phyloP scores from a whole-genome alignment of 2,888 invertebrate species.

The Opisthograptis luteolata region DNA sequence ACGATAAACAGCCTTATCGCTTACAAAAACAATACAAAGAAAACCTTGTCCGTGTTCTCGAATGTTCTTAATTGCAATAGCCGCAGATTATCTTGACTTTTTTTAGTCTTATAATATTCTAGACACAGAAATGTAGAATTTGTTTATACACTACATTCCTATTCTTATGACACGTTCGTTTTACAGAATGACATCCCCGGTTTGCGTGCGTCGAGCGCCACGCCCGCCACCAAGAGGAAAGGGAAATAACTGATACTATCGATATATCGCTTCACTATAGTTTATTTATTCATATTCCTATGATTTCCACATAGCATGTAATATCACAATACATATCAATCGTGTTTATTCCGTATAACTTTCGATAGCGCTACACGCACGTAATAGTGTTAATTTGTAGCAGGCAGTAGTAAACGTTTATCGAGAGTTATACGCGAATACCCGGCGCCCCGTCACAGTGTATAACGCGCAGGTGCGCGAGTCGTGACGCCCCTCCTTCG shows the following conservation, averaged over 20 bases:
- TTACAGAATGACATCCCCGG: conserved; percentile 62
- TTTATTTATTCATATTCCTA: conserved; percentile 77
- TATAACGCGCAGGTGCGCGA: conserved; percentile 34
- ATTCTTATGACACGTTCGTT: conserved; percentile 6
- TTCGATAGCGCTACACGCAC: conserved; percentile 19
- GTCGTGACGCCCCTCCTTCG: conserved; percentile 54
- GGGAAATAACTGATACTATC: conserved; percentile 77
- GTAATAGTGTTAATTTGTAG: conserved; percentile 5
- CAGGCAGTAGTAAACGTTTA: conserved; percentile 17
- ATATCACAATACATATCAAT: conserved; percentile 83
- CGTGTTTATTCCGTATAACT: conserved; percentile 47
- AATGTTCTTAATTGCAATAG: no score
- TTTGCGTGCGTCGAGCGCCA: conserved; percentile 70
- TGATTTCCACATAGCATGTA: conserved; percentile 79
- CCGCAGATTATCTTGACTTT: no score
- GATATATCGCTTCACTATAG: conserved; percentile 69
- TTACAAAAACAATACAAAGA: no score
- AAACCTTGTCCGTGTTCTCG: no score
- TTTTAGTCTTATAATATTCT: no score
- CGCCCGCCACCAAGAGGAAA: conserved; percentile 79
- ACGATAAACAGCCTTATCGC: no score
- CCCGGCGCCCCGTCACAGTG: conserved; percentile 54
- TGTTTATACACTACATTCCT: no score
- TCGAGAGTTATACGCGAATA: conserved; percentile 59
- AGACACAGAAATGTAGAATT: no score